phyloP scores from a whole-genome alignment of 2,797 vertebrate genomes.

The Tarsius wallacei region DNA sequence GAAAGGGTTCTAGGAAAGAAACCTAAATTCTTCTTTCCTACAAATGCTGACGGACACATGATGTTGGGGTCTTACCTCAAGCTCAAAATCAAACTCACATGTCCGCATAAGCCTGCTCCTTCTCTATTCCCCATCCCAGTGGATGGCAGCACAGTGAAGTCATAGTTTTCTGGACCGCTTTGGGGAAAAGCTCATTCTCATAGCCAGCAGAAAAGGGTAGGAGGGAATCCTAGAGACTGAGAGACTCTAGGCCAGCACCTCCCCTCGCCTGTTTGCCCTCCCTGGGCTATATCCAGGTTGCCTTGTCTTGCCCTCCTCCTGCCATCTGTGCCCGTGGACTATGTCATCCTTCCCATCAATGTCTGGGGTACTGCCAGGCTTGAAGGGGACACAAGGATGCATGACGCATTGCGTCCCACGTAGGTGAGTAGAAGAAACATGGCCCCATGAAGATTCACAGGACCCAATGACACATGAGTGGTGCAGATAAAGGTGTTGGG shows the following conservation, averaged over 20 bases:
- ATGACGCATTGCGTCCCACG: fast-evolving
- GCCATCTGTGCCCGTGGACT: background rate
- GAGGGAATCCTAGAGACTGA: background rate
- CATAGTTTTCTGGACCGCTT: background rate
- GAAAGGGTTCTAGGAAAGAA: background rate
- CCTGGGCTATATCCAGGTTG: background rate
- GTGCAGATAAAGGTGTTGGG: background rate
- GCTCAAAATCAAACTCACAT: background rate
- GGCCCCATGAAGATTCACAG: background rate
- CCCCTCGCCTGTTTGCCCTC: background rate
- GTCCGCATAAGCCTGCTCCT: background rate
- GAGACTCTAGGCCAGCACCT: background rate
- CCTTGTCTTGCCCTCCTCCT: background rate
- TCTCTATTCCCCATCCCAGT: background rate
- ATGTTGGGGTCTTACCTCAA: background rate
- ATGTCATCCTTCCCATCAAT: background rate
- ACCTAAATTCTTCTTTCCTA: background rate
- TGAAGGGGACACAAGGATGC: background rate
- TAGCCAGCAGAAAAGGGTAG: background rate
- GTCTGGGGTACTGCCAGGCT: too few species aligned
- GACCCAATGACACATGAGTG: background rate
- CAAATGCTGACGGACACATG: background rate
- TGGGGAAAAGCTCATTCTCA: background rate
- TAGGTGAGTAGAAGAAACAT: background rate
- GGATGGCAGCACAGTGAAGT: background rate